Percentiles rank a stretch among this genome's conserved stretches.
Evolutionary conservation across 2,888 invertebrate genomes (phyloP).

Genomic region (Heliconius charithonia): DNA sequence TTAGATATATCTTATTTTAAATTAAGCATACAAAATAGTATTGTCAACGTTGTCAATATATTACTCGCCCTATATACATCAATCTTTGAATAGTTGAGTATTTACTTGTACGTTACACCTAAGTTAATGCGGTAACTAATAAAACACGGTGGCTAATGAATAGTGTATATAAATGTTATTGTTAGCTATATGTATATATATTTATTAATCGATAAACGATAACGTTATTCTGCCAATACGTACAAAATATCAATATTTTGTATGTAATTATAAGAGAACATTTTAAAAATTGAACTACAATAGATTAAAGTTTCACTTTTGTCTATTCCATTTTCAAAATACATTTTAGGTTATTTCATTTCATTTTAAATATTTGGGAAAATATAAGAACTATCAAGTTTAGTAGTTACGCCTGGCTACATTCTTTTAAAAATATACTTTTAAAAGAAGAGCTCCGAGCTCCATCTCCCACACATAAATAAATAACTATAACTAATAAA

Average conservation of each 20-base stretch:
- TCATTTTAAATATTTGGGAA: slow-evolving; percentile 2
- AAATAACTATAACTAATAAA: slow-evolving; percentile 78
- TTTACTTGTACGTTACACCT: slow-evolving; percentile 56
- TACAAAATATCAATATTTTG: slow-evolving; percentile 79
- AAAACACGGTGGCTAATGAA: slow-evolving; percentile 42
- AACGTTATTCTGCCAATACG: slow-evolving; percentile 51
- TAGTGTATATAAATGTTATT: slow-evolving; percentile 46
- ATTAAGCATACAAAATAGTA: slow-evolving; percentile 75
- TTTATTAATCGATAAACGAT: slow-evolving; percentile 33
- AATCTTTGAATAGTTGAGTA: slow-evolving; percentile 69
- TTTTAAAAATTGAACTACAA: slow-evolving; percentile 47
- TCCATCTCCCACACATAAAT: slow-evolving; percentile 70
- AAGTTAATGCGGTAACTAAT: slow-evolving; percentile 64
- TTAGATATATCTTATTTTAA: slow-evolving; percentile 51
- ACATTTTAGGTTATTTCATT: background rate
- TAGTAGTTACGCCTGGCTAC: slow-evolving; percentile 59
- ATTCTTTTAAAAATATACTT: slow-evolving; percentile 76
- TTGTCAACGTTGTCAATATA: slow-evolving; percentile 77
- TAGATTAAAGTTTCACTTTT: slow-evolving; percentile 77
- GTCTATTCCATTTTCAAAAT: slow-evolving; percentile 51
- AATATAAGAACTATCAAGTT: background rate
- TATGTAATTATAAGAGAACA: slow-evolving; percentile 52
- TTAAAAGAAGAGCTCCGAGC: slow-evolving; percentile 77
- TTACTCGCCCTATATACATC: slow-evolving; percentile 78
- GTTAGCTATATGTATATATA: slow-evolving; percentile 47